A percentile compares a stretch with the other conserved stretches of the same genome.
phyloP scores from a whole-genome alignment of 2,888 invertebrate species.

The Apocheima hispidaria region DNA sequence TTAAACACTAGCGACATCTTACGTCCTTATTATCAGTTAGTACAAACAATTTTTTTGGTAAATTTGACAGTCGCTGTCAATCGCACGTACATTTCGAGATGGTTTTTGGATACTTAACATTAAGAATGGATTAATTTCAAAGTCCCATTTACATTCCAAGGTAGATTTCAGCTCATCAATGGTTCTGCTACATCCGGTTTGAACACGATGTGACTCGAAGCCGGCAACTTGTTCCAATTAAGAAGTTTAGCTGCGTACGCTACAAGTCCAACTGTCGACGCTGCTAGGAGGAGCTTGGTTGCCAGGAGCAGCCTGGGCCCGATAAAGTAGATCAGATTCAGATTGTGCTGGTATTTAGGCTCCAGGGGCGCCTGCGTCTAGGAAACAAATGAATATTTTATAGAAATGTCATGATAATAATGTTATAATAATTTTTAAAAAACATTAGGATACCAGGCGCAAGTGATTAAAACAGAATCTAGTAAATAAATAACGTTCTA shows the following conservation, averaged over 20 bases:
- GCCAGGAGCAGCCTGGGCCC: slow-evolving; percentile 49
- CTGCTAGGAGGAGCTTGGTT: slow-evolving; percentile 39
- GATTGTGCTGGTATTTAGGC: slow-evolving; percentile 41
- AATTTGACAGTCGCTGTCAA: no score
- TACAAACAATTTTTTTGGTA: no score
- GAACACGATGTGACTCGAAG: not conserved
- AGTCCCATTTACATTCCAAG: no score
- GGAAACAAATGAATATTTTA: slow-evolving; percentile 33
- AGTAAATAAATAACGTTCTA: no score
- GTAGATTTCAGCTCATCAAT: slow-evolving; percentile 7
- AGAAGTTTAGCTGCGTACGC: slow-evolving; percentile 33
- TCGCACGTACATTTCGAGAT: no score
- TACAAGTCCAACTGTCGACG: slow-evolving; percentile 36
- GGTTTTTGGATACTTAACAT: no score
- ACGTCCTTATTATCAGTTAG: no score
- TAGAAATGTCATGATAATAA: not conserved
- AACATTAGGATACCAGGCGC: no score
- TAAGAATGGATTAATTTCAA: no score
- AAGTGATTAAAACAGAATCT: no score
- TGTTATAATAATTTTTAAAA: not conserved
- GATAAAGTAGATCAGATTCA: slow-evolving; percentile 51
- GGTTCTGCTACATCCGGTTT: slow-evolving; percentile 1
- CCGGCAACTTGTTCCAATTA: slow-evolving; percentile 30
- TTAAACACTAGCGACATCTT: no score
- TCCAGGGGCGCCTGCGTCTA: slow-evolving; percentile 59